A percentile compares a stretch with the other conserved stretches of the same genome.
Evolutionary conservation across 1,140 invertebrate species (phyloP).

Genomic region (Polypedilum vanderplanki): DNA sequence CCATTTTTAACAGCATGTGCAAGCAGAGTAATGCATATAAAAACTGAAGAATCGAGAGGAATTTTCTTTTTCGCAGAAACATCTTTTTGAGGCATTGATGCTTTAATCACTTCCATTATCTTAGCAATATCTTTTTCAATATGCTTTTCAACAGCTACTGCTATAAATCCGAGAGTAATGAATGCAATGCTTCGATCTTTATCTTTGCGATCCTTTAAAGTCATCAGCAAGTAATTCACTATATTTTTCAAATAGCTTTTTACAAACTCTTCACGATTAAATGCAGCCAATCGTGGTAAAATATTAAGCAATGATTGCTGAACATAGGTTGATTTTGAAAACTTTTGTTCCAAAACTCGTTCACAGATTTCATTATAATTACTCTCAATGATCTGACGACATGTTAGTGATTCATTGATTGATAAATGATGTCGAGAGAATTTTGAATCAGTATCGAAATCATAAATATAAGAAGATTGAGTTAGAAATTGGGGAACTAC

Average conservation of each 20-base stretch:
- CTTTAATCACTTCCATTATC: slow-evolving; percentile 82
- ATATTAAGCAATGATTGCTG: slow-evolving; percentile 83
- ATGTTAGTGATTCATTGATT: slow-evolving; percentile 78
- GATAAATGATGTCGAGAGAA: slow-evolving; percentile 32
- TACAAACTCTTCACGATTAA: slow-evolving; percentile 76
- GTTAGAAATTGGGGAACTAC: slow-evolving; percentile 30
- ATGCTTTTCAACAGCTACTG: slow-evolving; percentile 78
- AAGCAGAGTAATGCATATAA: slow-evolving; percentile 90
- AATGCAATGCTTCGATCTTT: slow-evolving; percentile 81
- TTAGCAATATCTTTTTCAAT: slow-evolving; percentile 72
- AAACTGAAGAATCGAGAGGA: slow-evolving; percentile 79
- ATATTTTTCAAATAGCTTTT: slow-evolving; percentile 68
- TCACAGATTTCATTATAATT: slow-evolving; percentile 78
- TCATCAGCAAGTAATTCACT: slow-evolving; percentile 69
- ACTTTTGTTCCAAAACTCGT: slow-evolving; percentile 69
- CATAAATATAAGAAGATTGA: slow-evolving; percentile 33
- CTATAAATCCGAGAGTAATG: slow-evolving; percentile 81
- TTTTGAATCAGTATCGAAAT: slow-evolving; percentile 33
- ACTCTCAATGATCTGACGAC: slow-evolving; percentile 72
- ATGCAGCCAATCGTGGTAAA: slow-evolving; percentile 89
- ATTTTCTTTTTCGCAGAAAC: slow-evolving; percentile 62
- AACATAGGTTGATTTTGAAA: slow-evolving; percentile 68
- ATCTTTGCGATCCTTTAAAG: slow-evolving; percentile 62
- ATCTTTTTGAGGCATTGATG: slow-evolving; percentile 72
- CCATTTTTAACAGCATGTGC: slow-evolving; percentile 74